These are phyloP conservation scores for Ianthella basta DNA, from an alignment of 37 sponge, comb jelly and placozoan species.

Conservation along the genomic window DNA sequence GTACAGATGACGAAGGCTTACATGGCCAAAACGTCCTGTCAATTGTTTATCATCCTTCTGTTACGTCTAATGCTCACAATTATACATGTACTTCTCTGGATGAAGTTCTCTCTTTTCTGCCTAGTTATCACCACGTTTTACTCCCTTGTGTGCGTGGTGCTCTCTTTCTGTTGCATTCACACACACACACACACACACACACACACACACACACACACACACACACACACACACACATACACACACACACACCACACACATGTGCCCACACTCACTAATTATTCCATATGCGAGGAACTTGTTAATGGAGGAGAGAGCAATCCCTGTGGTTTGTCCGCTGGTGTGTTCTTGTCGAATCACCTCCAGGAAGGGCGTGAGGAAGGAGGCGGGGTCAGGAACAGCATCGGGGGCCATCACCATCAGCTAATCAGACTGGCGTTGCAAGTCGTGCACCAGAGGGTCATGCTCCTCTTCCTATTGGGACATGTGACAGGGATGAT, in stretches of 20 bases:
- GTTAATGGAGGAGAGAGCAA: conserved; percentile 89
- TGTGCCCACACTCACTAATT: too few relatives aligned
- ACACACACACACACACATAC: background rate
- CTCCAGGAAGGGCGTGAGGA: conserved; percentile 81
- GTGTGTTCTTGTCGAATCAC: conserved; percentile 88
- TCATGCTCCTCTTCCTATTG: conserved; percentile 69
- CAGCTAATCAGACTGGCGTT: conserved; percentile 30
- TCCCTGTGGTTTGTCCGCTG: conserved; percentile 90
- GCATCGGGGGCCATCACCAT: background rate
- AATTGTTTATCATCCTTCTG: too few relatives aligned
- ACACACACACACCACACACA: too few relatives aligned
- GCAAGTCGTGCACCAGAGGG: conserved; percentile 58
- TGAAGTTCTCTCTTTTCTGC: too few relatives aligned
- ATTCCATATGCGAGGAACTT: conserved; percentile 89
- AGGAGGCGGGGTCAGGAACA: conserved; percentile 24
- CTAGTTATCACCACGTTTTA: too few relatives aligned
- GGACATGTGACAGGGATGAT: too few relatives aligned
- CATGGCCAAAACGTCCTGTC: too few relatives aligned
- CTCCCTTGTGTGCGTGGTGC: too few relatives aligned
- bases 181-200: conserved; percentile 23
- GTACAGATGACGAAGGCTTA: too few relatives aligned
- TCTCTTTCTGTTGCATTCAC: too few relatives aligned
- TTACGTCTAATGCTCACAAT: too few relatives aligned
- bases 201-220: conserved; percentile 7
- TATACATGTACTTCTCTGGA: too few relatives aligned